Percentiles rank a stretch among this genome's conserved stretches.
These are phyloP conservation scores for Leptinotarsa texana DNA, from an alignment of 1,140 invertebrate species.

Conservation along the genomic window DNA sequence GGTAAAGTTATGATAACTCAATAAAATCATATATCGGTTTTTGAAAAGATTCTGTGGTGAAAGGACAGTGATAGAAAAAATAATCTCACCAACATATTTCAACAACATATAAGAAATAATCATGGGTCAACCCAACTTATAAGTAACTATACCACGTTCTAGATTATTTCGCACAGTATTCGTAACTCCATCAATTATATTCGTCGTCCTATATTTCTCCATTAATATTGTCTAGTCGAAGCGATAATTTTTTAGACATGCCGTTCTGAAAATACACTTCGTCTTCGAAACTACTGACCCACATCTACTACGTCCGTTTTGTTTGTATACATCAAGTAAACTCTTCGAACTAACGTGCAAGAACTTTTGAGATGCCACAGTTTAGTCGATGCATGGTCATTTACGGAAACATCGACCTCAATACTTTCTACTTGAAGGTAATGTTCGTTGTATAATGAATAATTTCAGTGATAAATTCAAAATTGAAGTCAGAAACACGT, in stretches of 20 bases:
- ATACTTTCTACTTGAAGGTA: background rate
- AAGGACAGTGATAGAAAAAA: no score
- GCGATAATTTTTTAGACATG: constrained; percentile 5
- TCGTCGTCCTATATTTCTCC: constrained; percentile 11
- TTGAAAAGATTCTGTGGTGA: no score
- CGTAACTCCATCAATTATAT: background rate
- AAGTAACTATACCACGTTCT: no score
- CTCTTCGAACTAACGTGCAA: background rate
- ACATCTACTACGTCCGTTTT: constrained; percentile 13
- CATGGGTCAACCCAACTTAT: no score
- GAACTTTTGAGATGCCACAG: background rate
- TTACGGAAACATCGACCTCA: constrained; percentile 7
- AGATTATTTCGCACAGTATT: no score
- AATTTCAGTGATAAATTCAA: no score
- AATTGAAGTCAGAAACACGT: no score
- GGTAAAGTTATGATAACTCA: no score
- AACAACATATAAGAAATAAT: no score
- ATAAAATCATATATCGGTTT: no score
- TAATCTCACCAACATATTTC: no score
- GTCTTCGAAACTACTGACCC: constrained; percentile 27
- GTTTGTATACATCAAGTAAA: background rate
- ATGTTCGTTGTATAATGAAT: no score
- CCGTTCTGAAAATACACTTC: constrained; percentile 15
- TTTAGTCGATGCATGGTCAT: background rate
- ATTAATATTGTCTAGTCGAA: constrained; percentile 9